Evolutionary conservation across 2,888 invertebrate genomes (phyloP).

Genomic region (Deroplatys truncata): DNA sequence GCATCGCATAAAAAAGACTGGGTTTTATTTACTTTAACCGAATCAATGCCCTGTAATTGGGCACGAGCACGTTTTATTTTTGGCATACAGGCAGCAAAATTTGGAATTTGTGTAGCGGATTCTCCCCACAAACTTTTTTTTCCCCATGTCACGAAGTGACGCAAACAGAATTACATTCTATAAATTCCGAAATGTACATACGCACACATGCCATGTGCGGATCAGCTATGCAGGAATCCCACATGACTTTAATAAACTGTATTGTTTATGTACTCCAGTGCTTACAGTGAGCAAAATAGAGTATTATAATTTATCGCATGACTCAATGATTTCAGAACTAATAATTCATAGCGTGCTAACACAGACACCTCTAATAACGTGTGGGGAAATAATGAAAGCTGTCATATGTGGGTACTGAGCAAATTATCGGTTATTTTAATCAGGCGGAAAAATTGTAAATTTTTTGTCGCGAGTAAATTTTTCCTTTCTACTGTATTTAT

Average conservation of each 20-base stretch:
- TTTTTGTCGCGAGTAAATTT: too few species aligned
- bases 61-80: neutral
- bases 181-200: neutral
- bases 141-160: neutral
- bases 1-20: neutral
- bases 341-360: neutral
- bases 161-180: neutral
- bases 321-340: neutral
- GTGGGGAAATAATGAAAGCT: neutral
- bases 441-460: neutral
- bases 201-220: neutral
- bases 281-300: neutral
- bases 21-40: neutral
- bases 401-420: neutral
- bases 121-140: neutral
- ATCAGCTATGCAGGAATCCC: neutral
- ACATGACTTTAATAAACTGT: neutral
- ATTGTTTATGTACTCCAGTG: neutral
- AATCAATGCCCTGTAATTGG: neutral
- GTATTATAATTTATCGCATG: neutral
- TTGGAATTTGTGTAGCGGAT: neutral
- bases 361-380: neutral
- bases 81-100: neutral
- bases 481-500: too few species aligned
- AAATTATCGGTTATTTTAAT: neutral